Conservation (phyloP, 2,113 vertebrate species). For the Gasterosteus nipponicus region DNA sequence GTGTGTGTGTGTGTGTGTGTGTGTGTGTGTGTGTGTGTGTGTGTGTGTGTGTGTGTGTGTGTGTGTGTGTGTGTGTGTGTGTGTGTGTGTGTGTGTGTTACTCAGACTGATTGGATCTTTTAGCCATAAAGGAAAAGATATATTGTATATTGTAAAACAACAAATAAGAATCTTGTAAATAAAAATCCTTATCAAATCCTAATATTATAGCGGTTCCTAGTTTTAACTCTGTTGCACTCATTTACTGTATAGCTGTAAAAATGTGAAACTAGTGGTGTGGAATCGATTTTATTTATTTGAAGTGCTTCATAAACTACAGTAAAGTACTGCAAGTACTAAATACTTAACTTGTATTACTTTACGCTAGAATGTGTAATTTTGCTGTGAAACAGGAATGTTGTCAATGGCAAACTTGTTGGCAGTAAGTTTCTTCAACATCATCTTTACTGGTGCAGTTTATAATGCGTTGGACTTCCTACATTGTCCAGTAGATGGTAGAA, state of each 20-base stretch:
- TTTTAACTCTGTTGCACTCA: not conserved
- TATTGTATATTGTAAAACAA: not conserved
- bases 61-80: not conserved
- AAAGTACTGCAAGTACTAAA: not conserved
- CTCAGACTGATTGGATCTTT: not conserved
- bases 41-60: conserved; percentile 1
- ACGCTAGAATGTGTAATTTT: not conserved
- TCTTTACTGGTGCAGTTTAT: not conserved
- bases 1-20: conserved; percentile 12
- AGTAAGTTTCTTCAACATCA: not conserved
- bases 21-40: not conserved
- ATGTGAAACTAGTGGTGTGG: not conserved
- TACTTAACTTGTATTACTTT: not conserved
- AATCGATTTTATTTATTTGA: not conserved
- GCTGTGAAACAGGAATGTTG: not conserved
- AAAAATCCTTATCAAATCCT: not conserved
- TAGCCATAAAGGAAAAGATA: not conserved
- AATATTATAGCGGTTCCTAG: not conserved
- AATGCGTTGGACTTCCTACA: not conserved
- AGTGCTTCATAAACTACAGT: not conserved
- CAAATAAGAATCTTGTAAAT: not conserved
- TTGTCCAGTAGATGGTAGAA: conserved; percentile 54
- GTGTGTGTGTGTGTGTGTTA: not conserved
- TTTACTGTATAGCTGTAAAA: not conserved
- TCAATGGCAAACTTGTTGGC: not conserved